Base-by-base conservation (phyloP, 2,113 vertebrate species). In the Ceyx cyanopectus region DNA sequence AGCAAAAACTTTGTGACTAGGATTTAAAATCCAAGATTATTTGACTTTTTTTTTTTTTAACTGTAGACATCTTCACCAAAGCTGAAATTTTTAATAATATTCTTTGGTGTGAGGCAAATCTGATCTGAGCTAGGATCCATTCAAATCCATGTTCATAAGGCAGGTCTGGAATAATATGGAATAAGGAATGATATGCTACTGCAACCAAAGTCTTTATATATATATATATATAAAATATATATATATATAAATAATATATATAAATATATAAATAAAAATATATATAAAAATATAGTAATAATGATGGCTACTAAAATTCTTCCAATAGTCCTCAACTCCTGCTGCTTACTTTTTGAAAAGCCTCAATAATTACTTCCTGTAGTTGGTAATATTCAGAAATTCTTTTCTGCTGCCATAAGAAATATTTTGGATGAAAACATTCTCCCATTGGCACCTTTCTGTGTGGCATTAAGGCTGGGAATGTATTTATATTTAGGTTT, bases 401-500 rank as follows among this genome's bases (percentile, higher is more conserved):
- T 95, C 92, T 93, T 96, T 97, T 97, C 91, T 95, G 92, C 68
- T 19, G 68, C 91, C 88, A 77, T 84, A 91, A 93, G 62, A 95
- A 95, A 95, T 95, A 97, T 92, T 97, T 96, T 96, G 96, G 74
- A 97, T 94, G 84, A 98, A 97, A 97, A 93, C 96, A 95, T 97
- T 97, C 96, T 96, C 91, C 96, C 86, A 62, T 63, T 96, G 87
- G 96, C 97, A 90, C 95, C 95, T 89, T 96, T 97, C 40, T 62
- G 97, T 93, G 43, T 93, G 95, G 95, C 96, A 97, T 95, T 91
- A 97, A 97, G 95, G 92, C 85, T 74, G 85, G 88, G 95, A 85
- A 96, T 95, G 96, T 98, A 97, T 97, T 98, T 98, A 97, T 98
- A 97, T 98, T 97, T 98, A 97, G 95, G 93, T 86, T 97, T 97